Conservation (phyloP, 2,113 vertebrate species). For the Pseudolaguvia tuberculata region DNA sequence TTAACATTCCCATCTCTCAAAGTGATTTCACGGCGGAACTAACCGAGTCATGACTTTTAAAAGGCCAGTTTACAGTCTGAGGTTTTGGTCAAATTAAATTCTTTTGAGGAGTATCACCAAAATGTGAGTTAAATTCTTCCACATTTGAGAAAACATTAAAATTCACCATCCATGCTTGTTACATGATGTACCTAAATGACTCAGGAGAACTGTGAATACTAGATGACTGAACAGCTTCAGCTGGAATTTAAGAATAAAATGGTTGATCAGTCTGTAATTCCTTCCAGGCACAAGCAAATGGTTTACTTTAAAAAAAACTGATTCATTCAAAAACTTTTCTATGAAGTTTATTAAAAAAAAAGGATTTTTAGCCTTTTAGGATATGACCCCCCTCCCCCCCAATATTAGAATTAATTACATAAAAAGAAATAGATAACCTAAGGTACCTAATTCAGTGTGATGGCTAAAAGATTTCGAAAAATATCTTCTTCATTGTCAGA, state of each 20-base stretch:
- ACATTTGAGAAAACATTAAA: conserved; percentile 11
- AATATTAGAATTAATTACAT: no score
- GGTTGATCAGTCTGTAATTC: not conserved
- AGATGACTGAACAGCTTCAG: conserved; percentile 16
- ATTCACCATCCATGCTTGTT: conserved; percentile 22
- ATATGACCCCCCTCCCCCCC: no score
- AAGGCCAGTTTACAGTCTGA: not conserved
- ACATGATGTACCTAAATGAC: not conserved
- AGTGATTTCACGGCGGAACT: no score
- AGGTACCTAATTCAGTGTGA: no score
- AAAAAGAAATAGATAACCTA: no score
- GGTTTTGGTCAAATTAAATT: not conserved
- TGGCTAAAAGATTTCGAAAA: no score
- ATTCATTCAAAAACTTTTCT: no score
- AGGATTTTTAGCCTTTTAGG: no score
- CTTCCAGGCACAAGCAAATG: no score
- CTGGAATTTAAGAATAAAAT: conserved; percentile 8
- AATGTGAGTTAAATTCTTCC: conserved; percentile 52
- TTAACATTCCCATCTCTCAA: not conserved
- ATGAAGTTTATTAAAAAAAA: no score
- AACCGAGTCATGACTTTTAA: not conserved
- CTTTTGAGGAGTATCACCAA: conserved; percentile 53
- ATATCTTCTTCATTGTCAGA: no score
- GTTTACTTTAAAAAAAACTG: no score
- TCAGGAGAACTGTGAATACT: conserved; percentile 25